Base-by-base conservation (phyloP, 2,797 vertebrate genomes). In the Alfaro cultratus region DNA sequence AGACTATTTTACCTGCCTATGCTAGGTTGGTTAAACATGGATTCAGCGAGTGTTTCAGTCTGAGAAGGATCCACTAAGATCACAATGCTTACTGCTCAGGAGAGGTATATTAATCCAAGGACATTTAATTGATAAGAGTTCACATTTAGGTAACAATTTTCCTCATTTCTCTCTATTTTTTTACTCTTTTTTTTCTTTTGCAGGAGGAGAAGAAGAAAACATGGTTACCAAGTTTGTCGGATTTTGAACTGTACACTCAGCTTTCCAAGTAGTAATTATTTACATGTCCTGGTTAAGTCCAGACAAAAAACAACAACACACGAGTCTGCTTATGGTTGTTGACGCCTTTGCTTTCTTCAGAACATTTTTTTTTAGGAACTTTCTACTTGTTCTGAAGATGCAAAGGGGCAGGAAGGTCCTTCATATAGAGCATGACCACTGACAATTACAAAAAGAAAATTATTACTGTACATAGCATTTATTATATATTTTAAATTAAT, bases 401-500 rank as follows among this genome's bases (percentile, higher is more conserved):
- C 84, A 81, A 87, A 91, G 86, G 82, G 81, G 86, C 82, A 89
- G 83, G 88, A 75, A 84, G 80, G 83, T 92, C 93, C 91, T 93
- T 93, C 90, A 91, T 94, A 85, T 88, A 94, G 88, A 95, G 89
- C 83, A 92, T 93, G 91, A 95, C 86, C 93, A 96, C 93, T 94
- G 92, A 96, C 92, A 94, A 93, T 94, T 90, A 95, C 75, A 86
- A 70, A 53, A 80, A 84, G 88, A 89, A 94, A 94, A 93, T 90
- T 88, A 94, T 95, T 94, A 96, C 95, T 96, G 96, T 96, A 96
- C 95, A 96, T 96, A 96, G 92, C 92, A 95, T 96, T 96, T 96
- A 93, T 95, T 96, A 96, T 96, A 96, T 96, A 96, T 95, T 94
- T 96, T 96, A 95, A 96, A 96, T 96, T 96, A 95, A 95, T 96